Base-by-base conservation (phyloP, 2,888 invertebrate species). In the Bellardia pandia region DNA sequence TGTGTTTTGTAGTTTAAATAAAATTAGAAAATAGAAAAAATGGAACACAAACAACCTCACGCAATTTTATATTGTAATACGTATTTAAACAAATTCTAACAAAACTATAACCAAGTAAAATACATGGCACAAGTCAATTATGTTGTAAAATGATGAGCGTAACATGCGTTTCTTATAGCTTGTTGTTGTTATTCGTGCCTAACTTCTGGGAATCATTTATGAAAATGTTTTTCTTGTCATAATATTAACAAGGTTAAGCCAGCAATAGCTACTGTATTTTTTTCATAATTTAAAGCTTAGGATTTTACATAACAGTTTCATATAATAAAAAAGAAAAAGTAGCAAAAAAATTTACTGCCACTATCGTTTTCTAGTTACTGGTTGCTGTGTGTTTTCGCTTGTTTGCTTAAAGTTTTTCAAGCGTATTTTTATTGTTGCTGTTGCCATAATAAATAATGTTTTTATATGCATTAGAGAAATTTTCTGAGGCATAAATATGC, bases 81-180 rank as follows among this genome's bases (percentile, higher is more conserved):
- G 11, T 23, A 53, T 72, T 72, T 56, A 56, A 72, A 40, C 14
- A 48, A 16, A 53, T 53, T 53, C 13, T 37, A 14, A 0, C 1
- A 30, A n/a, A 42, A n/a, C 14, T 48, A 48, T 16, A 40, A 2
- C 60, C 14, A 37, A 48, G 16, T 4, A 66, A n/a, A 37, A 4
- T 30, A 71, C 7, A 7, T n/a, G 51, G 37, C 71, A 71, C 53
- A 51, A 76, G 75, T 23, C 74, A 81, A 81, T 81, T 66, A 81
- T 66, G 23, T 48, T 81, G 66, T 81, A 72, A 64, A 80, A 37
- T 72, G 53, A 80, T 51, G 30, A 62, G 48, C 42, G 71, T 51
- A 81, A 72, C 80, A 81, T 66, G 66, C 72, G 58, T 81, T 81
- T 45, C 58, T 74, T 81, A 81, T 74, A 13, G 66, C 37, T 56